phyloP scores from a whole-genome alignment of 2,797 vertebrate genomes.

The Dipus sagitta region DNA sequence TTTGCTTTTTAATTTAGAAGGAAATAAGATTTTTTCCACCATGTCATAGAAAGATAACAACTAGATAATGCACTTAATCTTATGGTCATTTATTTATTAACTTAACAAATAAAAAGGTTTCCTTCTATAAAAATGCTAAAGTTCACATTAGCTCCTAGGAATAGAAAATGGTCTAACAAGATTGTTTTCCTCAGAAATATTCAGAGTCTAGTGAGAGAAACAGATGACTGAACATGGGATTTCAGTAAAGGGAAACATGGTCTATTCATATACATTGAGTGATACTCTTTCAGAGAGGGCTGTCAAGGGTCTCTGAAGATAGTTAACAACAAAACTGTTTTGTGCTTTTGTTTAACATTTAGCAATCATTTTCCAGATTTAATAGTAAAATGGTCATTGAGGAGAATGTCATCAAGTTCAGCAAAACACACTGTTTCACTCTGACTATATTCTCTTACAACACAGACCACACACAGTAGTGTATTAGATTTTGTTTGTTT shows the following conservation, averaged over 20 bases:
- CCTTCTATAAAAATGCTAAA: slow-evolving; percentile 35
- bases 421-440: neutral
- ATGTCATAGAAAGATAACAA: neutral
- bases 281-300: neutral
- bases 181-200: neutral
- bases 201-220: slow-evolving; percentile 10
- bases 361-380: neutral
- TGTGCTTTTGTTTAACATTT: neutral
- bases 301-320: neutral
- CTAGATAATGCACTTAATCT: neutral
- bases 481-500: neutral
- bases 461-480: no score
- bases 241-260: slow-evolving; percentile 35
- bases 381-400: neutral
- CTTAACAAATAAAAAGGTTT: neutral
- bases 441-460: neutral
- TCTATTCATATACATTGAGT: neutral
- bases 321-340: neutral
- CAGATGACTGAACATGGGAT: slow-evolving; percentile 2
- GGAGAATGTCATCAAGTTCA: neutral
- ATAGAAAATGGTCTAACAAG: neutral
- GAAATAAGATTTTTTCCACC: neutral
- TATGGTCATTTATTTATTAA: slow-evolving; percentile 27
- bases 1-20: slow-evolving; percentile 43
- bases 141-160: neutral